A percentile compares a stretch with the other conserved stretches of the same genome.
Evolutionary conservation across 2,888 invertebrate species (phyloP).

Genomic region (Myopa testacea): DNA sequence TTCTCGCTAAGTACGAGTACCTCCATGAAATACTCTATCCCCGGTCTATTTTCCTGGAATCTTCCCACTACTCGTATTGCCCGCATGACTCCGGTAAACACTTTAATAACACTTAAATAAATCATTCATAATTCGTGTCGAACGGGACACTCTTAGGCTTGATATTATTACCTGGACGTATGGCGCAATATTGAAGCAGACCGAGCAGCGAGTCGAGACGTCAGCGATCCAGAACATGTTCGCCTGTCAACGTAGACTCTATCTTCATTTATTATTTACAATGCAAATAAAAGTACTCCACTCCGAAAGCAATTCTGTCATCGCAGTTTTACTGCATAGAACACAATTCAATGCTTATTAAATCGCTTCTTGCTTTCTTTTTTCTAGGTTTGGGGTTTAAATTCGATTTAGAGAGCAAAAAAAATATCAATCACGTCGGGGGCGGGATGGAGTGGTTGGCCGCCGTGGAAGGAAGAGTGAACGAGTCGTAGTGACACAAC

Average conservation of each 20-base stretch:
- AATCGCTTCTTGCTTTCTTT: slow-evolving; percentile 4
- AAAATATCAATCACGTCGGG: neutral
- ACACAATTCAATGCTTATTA: slow-evolving; percentile 6
- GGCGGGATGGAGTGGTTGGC: too few relatives aligned
- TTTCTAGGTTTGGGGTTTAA: neutral
- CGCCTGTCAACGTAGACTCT: neutral
- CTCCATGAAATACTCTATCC: too few relatives aligned
- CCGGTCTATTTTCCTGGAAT: neutral
- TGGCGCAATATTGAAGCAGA: neutral
- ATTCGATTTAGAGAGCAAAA: slow-evolving; percentile 4
- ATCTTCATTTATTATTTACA: slow-evolving; percentile 13
- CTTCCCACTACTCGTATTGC: neutral
- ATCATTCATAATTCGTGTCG: neutral
- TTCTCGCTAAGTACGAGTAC: too few relatives aligned
- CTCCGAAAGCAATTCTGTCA: slow-evolving; percentile 24
- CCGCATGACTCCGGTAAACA: too few relatives aligned
- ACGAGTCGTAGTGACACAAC: slow-evolving; percentile 7
- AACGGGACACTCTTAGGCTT: neutral
- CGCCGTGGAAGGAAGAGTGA: too few relatives aligned
- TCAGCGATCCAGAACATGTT: neutral
- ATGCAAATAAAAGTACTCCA: slow-evolving; percentile 22
- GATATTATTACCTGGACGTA: neutral
- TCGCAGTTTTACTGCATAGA: neutral
- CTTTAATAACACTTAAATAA: neutral
- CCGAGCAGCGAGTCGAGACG: neutral